These are phyloP conservation scores for Pocillopora verrucosa DNA, from an alignment of 64 coral and sea anemone genomes.

Conservation along the genomic window DNA sequence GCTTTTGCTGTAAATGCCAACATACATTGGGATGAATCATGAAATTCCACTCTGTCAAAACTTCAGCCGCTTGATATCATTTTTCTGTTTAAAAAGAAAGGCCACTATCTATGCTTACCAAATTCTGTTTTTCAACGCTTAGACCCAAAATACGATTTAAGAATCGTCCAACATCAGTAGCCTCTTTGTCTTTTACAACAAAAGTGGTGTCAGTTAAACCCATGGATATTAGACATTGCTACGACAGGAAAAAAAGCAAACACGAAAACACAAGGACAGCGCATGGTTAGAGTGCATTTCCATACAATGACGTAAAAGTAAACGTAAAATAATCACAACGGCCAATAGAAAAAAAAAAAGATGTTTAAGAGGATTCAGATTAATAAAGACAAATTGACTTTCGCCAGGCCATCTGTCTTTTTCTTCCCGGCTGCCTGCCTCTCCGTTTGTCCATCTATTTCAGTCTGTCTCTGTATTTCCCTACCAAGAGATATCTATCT, in stretches of 20 bases:
- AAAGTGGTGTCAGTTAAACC: conserved; percentile 72
- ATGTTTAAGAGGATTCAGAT: too few species aligned
- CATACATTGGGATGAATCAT: too few species aligned
- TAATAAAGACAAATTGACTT: too few species aligned
- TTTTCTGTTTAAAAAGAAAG: not conserved
- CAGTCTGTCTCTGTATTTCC: too few species aligned
- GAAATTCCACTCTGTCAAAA: too few species aligned
- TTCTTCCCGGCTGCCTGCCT: not conserved
- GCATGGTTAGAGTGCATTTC: too few species aligned
- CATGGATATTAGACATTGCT: conserved; percentile 87
- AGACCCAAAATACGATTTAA: conserved; percentile 97
- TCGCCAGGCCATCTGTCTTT: too few species aligned
- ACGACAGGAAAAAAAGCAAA: not conserved
- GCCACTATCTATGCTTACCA: conserved; percentile 48
- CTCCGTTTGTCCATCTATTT: not conserved
- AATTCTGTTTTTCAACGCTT: conserved; percentile 89
- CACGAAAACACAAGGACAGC: not conserved
- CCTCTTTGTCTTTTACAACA: conserved; percentile 91
- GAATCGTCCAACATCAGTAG: conserved; percentile 79
- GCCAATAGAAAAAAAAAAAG: too few species aligned
- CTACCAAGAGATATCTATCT: too few species aligned
- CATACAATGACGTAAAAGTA: too few species aligned
- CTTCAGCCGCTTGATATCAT: not conserved
- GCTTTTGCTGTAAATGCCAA: too few species aligned
- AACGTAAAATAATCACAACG: too few species aligned